These are phyloP conservation scores for Cervus canadensis DNA, from an alignment of 2,113 vertebrate species.

Conservation along the genomic window DNA sequence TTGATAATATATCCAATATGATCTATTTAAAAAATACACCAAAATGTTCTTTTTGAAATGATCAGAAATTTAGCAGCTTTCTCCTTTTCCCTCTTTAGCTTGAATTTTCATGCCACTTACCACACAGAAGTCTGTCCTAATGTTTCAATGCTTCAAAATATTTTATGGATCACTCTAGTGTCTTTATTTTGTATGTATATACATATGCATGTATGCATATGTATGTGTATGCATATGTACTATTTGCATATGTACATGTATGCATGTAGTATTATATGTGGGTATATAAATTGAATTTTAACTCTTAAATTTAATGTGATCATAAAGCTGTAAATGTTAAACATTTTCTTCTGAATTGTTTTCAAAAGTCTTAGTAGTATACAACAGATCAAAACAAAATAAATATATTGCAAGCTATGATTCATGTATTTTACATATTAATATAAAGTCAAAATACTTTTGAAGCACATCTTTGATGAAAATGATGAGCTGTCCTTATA, in stretches of 20 bases:
- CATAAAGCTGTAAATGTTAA: background rate
- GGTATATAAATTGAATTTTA: background rate
- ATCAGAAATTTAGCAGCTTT: background rate
- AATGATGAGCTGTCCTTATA: background rate
- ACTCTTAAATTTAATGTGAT: background rate
- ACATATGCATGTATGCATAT: background rate
- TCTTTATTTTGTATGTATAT: background rate
- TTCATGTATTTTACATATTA: background rate
- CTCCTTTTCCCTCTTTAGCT: background rate
- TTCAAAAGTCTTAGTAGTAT: background rate
- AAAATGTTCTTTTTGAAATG: background rate
- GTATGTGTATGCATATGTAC: background rate
- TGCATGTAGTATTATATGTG: background rate
- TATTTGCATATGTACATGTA: background rate
- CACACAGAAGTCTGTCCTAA: background rate
- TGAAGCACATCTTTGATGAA: background rate
- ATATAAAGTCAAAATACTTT: conserved; percentile 15
- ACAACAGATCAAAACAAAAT: conserved; percentile 1
- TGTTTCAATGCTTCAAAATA: conserved; percentile 16
- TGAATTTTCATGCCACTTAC: background rate
- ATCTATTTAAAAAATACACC: background rate
- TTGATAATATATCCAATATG: background rate
- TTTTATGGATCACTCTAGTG: background rate
- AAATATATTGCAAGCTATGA: background rate
- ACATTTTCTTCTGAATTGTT: conserved; percentile 30